These are phyloP conservation scores for Eilema depressum DNA, from an alignment of 2,888 invertebrate genomes.

Conservation along the genomic window DNA sequence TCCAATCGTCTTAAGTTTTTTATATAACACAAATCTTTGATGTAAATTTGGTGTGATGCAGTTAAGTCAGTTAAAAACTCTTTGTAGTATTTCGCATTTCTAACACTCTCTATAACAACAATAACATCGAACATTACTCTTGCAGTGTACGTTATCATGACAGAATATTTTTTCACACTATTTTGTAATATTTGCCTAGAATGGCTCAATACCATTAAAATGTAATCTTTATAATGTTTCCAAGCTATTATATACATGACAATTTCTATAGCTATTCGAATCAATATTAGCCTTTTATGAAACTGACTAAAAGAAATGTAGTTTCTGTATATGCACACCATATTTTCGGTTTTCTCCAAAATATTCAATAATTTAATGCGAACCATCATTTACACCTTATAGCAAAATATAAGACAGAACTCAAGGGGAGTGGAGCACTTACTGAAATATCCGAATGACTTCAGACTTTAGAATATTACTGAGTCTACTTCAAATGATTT, in stretches of 20 bases:
- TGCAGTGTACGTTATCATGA: neutral
- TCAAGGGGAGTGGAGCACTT: neutral
- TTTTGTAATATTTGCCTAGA: too few species aligned
- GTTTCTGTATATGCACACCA: constrained; percentile 1
- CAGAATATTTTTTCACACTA: neutral
- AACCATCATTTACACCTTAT: neutral
- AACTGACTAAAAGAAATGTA: neutral
- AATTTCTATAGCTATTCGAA: constrained; percentile 2
- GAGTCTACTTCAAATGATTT: neutral
- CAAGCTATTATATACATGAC: neutral
- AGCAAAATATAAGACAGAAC: neutral
- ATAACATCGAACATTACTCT: neutral
- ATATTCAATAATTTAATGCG: neutral
- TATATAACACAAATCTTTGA: neutral
- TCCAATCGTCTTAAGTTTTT: neutral
- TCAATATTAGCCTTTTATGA: neutral
- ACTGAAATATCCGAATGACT: neutral
- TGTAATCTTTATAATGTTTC: neutral
- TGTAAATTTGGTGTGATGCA: neutral
- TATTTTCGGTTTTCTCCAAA: neutral
- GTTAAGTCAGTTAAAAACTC: neutral
- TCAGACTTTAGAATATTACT: too few species aligned
- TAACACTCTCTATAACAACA: neutral
- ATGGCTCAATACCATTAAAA: too few species aligned
- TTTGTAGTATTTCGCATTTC: neutral